Percentiles rank a stretch among this genome's conserved stretches.
phyloP scores from a whole-genome alignment of 1,140 invertebrate genomes.

The Drepana arcuata region DNA sequence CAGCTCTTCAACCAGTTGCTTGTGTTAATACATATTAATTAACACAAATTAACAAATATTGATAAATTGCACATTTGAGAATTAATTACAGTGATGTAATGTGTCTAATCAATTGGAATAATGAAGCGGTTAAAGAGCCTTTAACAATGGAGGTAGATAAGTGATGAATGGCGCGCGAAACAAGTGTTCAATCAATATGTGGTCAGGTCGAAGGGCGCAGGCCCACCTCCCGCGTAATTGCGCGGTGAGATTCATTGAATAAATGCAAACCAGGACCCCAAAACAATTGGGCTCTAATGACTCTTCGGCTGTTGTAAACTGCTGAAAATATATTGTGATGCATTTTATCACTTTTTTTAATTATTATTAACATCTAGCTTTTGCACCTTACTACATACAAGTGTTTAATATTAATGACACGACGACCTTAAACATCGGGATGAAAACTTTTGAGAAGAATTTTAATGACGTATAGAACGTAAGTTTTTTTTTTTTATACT shows the following conservation, averaged over 20 bases:
- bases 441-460: background rate
- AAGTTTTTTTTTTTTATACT: too few relatives aligned
- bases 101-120: too few relatives aligned
- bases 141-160: slow-evolving; percentile 14
- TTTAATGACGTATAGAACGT: background rate
- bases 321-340: background rate
- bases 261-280: slow-evolving; percentile 17
- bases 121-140: too few relatives aligned
- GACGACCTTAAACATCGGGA: too few relatives aligned
- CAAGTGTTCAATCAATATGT: slow-evolving; percentile 55
- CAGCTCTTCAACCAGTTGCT: too few relatives aligned
- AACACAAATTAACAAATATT: too few relatives aligned
- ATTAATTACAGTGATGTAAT: too few relatives aligned
- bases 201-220: slow-evolving; percentile 26
- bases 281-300: slow-evolving; percentile 57
- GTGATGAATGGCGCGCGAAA: slow-evolving; percentile 42
- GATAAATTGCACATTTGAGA: slow-evolving; percentile 6
- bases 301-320: slow-evolving; percentile 9
- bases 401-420: background rate
- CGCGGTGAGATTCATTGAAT: slow-evolving; percentile 22
- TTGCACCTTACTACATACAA: background rate
- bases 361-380: background rate
- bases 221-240: slow-evolving; percentile 21
- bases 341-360: background rate
- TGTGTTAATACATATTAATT: too few relatives aligned